Conservation (phyloP, 2,797 vertebrate species). For the Sebastes cheni region DNA sequence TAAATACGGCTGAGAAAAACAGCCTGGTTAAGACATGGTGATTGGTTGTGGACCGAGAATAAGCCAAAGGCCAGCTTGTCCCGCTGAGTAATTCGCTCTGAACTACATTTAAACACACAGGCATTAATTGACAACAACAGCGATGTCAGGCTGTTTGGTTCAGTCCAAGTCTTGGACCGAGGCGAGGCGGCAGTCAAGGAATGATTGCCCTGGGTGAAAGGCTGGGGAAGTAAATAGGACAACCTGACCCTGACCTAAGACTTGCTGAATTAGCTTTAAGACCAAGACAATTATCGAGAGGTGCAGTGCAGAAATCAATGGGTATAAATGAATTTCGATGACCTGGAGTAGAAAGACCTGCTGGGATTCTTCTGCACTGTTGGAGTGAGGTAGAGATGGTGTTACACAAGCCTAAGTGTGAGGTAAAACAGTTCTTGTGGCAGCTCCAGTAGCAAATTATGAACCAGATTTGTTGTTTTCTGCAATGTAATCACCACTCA, state of each 20-base stretch:
- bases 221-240: slow-evolving; percentile 27
- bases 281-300: slow-evolving; percentile 29
- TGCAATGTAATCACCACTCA: not conserved
- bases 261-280: slow-evolving; percentile 45
- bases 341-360: slow-evolving; percentile 18
- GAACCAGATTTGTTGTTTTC: not conserved
- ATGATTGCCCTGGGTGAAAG: slow-evolving; percentile 14
- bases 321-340: slow-evolving; percentile 32
- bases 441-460: not conserved
- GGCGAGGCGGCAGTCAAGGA: slow-evolving; percentile 7
- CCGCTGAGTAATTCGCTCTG: not conserved
- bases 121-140: slow-evolving; percentile 6
- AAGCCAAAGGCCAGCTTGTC: not conserved
- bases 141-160: not conserved
- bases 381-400: not conserved
- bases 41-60: not conserved
- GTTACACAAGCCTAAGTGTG: not conserved
- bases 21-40: not conserved
- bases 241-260: slow-evolving; percentile 41
- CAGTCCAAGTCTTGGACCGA: too few species aligned
- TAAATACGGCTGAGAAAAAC: not conserved
- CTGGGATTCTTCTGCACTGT: not conserved
- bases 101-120: not conserved
- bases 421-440: not conserved
- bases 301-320: slow-evolving; percentile 43